Conservation (phyloP, 2,113 vertebrate species). For the Strigops habroptila region DNA sequence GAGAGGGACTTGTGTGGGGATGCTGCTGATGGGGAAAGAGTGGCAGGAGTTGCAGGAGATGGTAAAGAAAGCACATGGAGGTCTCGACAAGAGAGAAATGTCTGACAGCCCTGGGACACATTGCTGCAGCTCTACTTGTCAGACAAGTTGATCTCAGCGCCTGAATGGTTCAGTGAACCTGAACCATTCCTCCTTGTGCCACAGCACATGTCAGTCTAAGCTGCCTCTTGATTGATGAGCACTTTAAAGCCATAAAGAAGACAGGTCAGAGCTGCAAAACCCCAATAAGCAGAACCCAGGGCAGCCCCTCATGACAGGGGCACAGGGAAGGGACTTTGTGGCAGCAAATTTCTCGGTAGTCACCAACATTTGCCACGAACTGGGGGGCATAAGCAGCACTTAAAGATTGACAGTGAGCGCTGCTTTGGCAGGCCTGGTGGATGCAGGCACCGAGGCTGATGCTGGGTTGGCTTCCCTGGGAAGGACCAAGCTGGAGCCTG, state of each 20-base stretch:
- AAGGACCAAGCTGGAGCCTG: neutral
- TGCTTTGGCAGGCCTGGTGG: neutral
- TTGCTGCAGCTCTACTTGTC: neutral
- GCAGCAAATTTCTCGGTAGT: neutral
- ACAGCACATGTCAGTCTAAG: fast-evolving
- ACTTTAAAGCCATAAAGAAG: neutral
- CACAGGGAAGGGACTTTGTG: neutral
- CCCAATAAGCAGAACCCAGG: fast-evolving
- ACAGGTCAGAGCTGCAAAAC: neutral
- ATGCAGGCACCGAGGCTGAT: neutral
- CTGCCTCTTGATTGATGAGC: neutral
- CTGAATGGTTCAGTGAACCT: neutral
- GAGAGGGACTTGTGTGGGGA: neutral
- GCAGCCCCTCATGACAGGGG: fast-evolving
- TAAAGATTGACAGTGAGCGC: fast-evolving
- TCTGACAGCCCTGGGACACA: fast-evolving
- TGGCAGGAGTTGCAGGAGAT: neutral
- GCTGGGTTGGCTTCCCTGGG: neutral
- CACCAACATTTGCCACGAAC: fast-evolving
- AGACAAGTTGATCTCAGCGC: neutral
- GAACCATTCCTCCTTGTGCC: neutral
- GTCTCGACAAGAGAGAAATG: neutral
- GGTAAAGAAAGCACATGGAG: neutral
- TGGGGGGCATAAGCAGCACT: neutral
- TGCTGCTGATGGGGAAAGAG: neutral